Evolutionary conservation across 2,797 vertebrate species (phyloP).

Genomic region (Manis crassicaudata): DNA sequence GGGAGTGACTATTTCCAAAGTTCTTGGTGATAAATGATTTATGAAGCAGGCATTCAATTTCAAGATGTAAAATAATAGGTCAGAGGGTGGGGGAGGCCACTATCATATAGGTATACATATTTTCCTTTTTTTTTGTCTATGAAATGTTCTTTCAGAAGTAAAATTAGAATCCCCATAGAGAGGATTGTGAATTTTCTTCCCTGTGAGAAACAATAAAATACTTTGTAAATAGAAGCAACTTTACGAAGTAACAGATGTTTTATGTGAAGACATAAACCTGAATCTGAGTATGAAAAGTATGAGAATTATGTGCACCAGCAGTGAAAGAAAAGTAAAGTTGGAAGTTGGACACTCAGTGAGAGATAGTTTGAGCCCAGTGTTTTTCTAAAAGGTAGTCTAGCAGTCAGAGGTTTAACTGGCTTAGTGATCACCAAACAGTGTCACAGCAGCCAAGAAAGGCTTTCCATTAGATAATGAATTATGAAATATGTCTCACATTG

Average conservation of each 20-base stretch:
- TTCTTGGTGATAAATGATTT: constrained; percentile 64
- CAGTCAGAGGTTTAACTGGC: constrained; percentile 78
- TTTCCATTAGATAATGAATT: constrained; percentile 88
- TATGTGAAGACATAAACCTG: constrained; percentile 67
- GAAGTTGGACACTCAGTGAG: constrained; percentile 72
- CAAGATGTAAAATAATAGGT: constrained; percentile 66
- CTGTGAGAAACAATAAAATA: constrained; percentile 72
- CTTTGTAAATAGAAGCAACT: constrained; percentile 76
- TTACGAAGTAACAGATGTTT: constrained; percentile 79
- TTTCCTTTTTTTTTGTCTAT: constrained; percentile 57
- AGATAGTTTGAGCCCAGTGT: constrained; percentile 68
- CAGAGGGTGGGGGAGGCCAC: not conserved
- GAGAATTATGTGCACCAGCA: constrained; percentile 54
- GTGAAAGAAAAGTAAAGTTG: constrained; percentile 78
- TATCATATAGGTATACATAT: not conserved
- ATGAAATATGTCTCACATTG: constrained; percentile 88
- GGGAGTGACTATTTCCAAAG: constrained; percentile 62
- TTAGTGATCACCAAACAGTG: constrained; percentile 79
- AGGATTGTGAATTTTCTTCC: constrained; percentile 65
- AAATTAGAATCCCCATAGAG: constrained; percentile 75
- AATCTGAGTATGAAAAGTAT: constrained; percentile 47
- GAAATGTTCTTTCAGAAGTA: constrained; percentile 64
- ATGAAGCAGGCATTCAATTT: constrained; percentile 69
- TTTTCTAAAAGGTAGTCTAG: constrained; percentile 77
- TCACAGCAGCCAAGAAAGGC: constrained; percentile 84